Evolutionary conservation across 2,888 invertebrate genomes (phyloP), one percentile per base, ranked within the genome.

Genomic region (Sceliomorpha sp.): DNA sequence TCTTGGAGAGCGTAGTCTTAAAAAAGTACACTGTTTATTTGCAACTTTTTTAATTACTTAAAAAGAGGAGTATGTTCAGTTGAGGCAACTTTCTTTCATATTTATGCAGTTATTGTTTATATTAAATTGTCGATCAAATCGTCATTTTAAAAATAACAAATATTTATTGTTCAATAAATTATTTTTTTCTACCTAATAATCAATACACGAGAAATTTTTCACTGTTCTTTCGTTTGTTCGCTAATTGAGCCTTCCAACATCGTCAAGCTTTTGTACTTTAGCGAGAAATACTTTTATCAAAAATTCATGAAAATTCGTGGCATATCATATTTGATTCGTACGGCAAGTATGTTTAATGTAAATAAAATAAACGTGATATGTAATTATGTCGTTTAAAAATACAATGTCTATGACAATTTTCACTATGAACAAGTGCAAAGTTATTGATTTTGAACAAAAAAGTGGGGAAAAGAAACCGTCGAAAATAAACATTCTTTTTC

Each of bases 381-480:
- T 59, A 67, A 67, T 59, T 59, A 59, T 67, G 59, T 67, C 59
- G 47, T 59, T 59, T 59, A 40, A 59, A 59, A 59, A 67, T 59
- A 67, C 53, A 67, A 67, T 67, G 53, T 59, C 59, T 59, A 55
- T 63, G 47, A 55, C 53, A 47, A 62, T 62, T 62, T 62, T 62
- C 34, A 55, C 53, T 45, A 44, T 37, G 31, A 45, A 45, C 29
- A 45, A 37, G 29, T 44, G n/a, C 51, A 32, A 12, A 42, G 15
- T 44, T 50, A 51, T 60, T 60, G 37, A 51, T 60, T 60, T 44
- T 17, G 24, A 51, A 14, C 15, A n/a, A 31, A 29, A 12, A 15
- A 6, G 37, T 17, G 8, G n/a, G n/a, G n/a, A n/a, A n/a, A n/a
- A n/a, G n/a, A n/a, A n/a, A n/a, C n/a, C n/a, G n/a, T n/a, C n/a